Evolutionary conservation across 1,140 invertebrate species (phyloP).

Genomic region (Conus ventricosus): DNA sequence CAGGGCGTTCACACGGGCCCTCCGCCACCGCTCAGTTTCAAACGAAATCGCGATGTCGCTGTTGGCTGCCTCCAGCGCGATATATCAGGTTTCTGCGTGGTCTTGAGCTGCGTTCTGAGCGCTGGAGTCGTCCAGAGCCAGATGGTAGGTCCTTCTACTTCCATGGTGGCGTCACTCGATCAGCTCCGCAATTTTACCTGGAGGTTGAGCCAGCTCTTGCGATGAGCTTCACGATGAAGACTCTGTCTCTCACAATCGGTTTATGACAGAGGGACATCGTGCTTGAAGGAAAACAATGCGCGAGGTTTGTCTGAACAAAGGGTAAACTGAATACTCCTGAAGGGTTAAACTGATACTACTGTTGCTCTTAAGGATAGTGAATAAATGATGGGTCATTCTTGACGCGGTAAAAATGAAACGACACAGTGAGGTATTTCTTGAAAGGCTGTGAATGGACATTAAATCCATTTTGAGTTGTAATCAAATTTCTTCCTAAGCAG

Average conservation of each 20-base stretch:
- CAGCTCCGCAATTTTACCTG: slow-evolving; percentile 73
- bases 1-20: slow-evolving; percentile 86
- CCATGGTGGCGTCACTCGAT: slow-evolving; percentile 71
- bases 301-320: no score
- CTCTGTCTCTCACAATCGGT: slow-evolving; percentile 88
- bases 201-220: slow-evolving; percentile 72
- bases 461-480: no score
- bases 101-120: slow-evolving; percentile 83
- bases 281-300: no score
- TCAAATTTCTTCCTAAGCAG: no score
- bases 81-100: slow-evolving; percentile 88
- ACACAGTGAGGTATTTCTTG: no score
- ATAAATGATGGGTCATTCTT: no score
- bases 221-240: slow-evolving; percentile 81
- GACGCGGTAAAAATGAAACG: no score
- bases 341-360: no score
- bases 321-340: no score
- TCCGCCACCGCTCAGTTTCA: slow-evolving; percentile 87
- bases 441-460: no score
- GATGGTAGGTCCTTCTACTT: slow-evolving; percentile 74
- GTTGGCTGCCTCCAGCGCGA: slow-evolving; percentile 88
- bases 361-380: no score
- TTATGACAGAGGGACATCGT: background rate
- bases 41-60: slow-evolving; percentile 84
- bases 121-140: slow-evolving; percentile 73